Percentiles rank a stretch among this genome's conserved stretches.
Conservation (phyloP, 2,113 vertebrate genomes). For the Bambusicola thoracicus region DNA sequence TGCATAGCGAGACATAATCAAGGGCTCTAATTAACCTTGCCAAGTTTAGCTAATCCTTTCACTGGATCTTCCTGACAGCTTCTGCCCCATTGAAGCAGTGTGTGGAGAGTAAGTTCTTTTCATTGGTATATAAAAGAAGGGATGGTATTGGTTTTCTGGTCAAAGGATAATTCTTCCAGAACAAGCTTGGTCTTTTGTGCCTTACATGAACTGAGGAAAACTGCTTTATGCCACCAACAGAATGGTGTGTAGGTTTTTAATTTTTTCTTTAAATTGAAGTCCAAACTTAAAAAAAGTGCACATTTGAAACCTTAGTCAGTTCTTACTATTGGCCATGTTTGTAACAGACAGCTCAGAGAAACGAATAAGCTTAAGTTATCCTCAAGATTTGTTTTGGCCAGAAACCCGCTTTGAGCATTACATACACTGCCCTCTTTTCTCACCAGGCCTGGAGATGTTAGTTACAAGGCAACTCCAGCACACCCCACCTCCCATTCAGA, state of each 20-base stretch:
- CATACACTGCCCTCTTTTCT: not conserved
- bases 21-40: slow-evolving; percentile 58
- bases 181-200: slow-evolving; percentile 42
- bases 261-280: not conserved
- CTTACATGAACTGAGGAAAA: not conserved
- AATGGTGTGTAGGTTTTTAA: not conserved
- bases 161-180: slow-evolving; percentile 60
- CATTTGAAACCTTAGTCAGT: not conserved
- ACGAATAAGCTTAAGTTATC: not conserved
- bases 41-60: slow-evolving; percentile 62
- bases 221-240: not conserved
- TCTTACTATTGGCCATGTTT: not conserved
- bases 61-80: slow-evolving; percentile 62
- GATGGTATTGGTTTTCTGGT: slow-evolving; percentile 55
- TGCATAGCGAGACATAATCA: not conserved
- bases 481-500: not conserved
- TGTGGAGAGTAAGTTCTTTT: slow-evolving; percentile 49
- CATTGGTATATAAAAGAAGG: slow-evolving; percentile 58
- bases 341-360: not conserved
- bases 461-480: not conserved
- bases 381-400: not conserved
- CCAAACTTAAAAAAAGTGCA: not conserved
- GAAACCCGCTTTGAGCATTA: not conserved
- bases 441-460: not conserved
- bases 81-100: slow-evolving; percentile 29